A percentile compares a stretch with the other conserved stretches of the same genome.
phyloP scores from a whole-genome alignment of 1,140 invertebrate genomes.

The Bombus pascuorum region DNA sequence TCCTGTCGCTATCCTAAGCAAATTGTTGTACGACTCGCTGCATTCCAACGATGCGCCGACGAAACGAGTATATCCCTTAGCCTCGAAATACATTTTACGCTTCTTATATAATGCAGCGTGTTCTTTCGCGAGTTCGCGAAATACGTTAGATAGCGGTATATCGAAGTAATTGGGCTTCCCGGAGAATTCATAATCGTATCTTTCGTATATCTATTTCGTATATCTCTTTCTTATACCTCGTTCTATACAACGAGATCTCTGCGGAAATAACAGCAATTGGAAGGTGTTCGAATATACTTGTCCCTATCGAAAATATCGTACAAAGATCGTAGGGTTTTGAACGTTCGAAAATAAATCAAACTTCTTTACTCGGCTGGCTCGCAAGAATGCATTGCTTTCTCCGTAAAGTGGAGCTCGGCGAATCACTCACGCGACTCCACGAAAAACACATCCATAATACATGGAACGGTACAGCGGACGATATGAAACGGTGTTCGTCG shows the following conservation, averaged over 20 bases:
- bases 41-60: neutral
- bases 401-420: neutral
- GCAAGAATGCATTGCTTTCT: conserved; percentile 15
- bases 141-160: neutral
- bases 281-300: neutral
- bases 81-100: neutral
- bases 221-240: too few species aligned
- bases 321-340: neutral
- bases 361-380: neutral
- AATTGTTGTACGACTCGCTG: conserved; percentile 37
- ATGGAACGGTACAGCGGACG: neutral
- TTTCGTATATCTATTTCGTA: too few species aligned
- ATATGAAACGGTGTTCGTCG: neutral
- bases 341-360: neutral
- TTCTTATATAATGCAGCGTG: neutral
- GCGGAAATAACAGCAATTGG: neutral
- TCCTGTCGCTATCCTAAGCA: conserved; percentile 36
- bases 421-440: conserved; percentile 13
- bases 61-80: neutral
- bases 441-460: conserved; percentile 15
- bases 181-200: neutral
- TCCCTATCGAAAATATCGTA: neutral
- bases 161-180: conserved; percentile 1
- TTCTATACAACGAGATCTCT: neutral
- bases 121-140: too few species aligned